Evolutionary conservation across 2,113 vertebrate species (phyloP).

Genomic region (Gila orcuttii): DNA sequence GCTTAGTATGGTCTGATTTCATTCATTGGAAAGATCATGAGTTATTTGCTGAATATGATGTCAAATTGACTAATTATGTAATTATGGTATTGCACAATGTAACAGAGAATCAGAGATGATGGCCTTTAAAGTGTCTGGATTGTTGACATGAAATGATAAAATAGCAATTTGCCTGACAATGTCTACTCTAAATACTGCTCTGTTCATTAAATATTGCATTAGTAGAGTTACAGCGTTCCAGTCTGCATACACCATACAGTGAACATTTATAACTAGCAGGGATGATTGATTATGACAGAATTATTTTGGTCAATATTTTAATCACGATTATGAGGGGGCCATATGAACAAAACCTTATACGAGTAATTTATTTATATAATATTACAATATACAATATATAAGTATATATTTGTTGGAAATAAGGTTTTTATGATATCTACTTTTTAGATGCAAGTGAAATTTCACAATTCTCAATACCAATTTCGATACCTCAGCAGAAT

Average conservation of each 20-base stretch:
- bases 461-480: too few relatives aligned
- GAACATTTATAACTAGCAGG: background rate
- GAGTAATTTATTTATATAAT: too few relatives aligned
- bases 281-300: too few relatives aligned
- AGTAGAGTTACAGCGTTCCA: background rate
- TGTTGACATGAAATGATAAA: background rate
- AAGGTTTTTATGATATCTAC: too few relatives aligned
- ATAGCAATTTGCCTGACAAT: background rate
- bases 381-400: too few relatives aligned
- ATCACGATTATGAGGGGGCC: too few relatives aligned
- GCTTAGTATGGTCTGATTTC: background rate
- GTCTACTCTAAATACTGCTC: background rate
- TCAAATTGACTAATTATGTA: background rate
- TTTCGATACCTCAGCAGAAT: too few relatives aligned
- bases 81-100: background rate
- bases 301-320: too few relatives aligned
- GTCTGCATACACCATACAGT: background rate
- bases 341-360: too few relatives aligned
- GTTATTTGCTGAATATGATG: background rate
- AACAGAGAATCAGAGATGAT: background rate
- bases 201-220: background rate
- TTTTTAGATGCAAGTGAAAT: too few relatives aligned
- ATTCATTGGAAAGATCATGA: background rate
- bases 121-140: background rate
- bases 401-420: too few relatives aligned